Conservation (phyloP, 2,113 vertebrate species). For the Felis catus region F.catus_Fca126_mat1.0 CM031423.1:46600501-46601000, state of each 20-base stretch:
- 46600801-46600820: rapidly evolving
- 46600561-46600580: no score
- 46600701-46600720: background rate
- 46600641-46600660: no score
- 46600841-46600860: background rate
- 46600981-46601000: background rate
- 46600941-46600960: background rate
- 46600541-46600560: no score
- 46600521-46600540: no score
- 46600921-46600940: rapidly evolving
- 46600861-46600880: background rate
- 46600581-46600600: no score
- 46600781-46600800: background rate
- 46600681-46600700: background rate
- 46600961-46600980: background rate
- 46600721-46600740: background rate
- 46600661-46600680: no score
- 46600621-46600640: no score
- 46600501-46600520: no score
- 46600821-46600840: background rate
- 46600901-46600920: rapidly evolving
- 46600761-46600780: background rate
- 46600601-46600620: no score
- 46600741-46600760: rapidly evolving
- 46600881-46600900: no score